Evolutionary conservation across 2,888 invertebrate species (phyloP), one percentile per base, ranked within the genome.

Genomic region (Micoletzkya japonica): DNA sequence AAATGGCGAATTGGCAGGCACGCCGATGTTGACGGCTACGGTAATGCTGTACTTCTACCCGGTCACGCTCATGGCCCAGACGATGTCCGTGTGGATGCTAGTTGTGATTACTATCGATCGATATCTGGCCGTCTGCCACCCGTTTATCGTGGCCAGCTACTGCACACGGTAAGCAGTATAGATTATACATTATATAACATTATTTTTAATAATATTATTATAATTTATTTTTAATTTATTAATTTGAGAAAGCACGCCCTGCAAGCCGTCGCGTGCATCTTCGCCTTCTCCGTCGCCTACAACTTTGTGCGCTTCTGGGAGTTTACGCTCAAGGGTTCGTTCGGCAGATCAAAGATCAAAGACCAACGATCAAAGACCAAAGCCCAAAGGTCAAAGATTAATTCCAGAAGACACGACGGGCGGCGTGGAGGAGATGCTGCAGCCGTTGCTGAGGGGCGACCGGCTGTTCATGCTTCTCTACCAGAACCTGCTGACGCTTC

Each of bases 91-190:
- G 20, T 82, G 74, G 82, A 58, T 80, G 7, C 58, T 83, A 26
- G 80, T 79, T 26, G 78, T 76, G 20, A 81, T 84, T 30, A 82
- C 83, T 6, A 77, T 83, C 59, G 83, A 84, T 66, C 75, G 84
- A 49, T 84, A 80, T 58, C 72, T 84, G 4, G 84, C 84, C n/a
- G 83, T 84, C n/a, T 84, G 83, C 67, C 82, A 84, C 76, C 84
- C 84, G 1, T 84, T 84, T 72, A 73, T 77, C 60, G 82, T 81
- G 28, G 75, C 75, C 54, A 78, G 77, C 7, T 79, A 83, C 70
- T 84, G 82, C 59, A 83, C 83, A n/a, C 75, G 70, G 81, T 78
- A 60, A 68, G 74, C 60, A 50, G 2, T 49, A 49, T 34, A 4
- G 49, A 30, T 28, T 2, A 3, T 4, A 26, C 26, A 37, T 26